phyloP scores from a whole-genome alignment of 2,888 invertebrate genomes.

The Miltochrista miniata region DNA sequence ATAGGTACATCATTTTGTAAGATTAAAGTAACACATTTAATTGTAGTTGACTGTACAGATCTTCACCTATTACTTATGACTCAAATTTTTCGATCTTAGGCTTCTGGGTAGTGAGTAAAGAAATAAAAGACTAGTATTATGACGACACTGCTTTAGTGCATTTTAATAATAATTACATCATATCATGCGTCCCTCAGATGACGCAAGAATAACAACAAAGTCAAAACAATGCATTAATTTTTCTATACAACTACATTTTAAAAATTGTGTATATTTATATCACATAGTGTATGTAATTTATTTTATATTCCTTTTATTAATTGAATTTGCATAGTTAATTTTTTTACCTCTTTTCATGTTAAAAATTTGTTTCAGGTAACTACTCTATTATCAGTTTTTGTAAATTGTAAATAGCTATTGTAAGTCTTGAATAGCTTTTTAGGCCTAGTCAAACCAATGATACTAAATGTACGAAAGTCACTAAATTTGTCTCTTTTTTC shows the following conservation, averaged over 20 bases:
- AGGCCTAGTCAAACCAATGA: no score
- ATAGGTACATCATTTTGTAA: no score
- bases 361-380: constrained; percentile 31
- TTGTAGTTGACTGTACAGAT: no score
- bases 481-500: no score
- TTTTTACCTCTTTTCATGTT: constrained; percentile 17
- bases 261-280: constrained; percentile 80
- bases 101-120: neutral
- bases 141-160: constrained; percentile 74
- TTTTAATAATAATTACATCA: constrained; percentile 64
- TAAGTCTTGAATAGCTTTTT: neutral
- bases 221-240: constrained; percentile 62
- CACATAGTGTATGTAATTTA: constrained; percentile 65
- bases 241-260: constrained; percentile 68
- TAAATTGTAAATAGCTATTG: constrained; percentile 8
- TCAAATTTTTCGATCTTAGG: no score
- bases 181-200: constrained; percentile 51
- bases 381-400: constrained; percentile 16
- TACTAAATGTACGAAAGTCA: no score
- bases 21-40: no score
- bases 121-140: constrained; percentile 65
- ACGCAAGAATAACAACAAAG: constrained; percentile 69
- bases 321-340: constrained; percentile 30
- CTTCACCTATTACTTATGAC: no score
- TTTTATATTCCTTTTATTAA: constrained; percentile 39